These are phyloP conservation scores for Lipophrys pholis DNA, from an alignment of 2,113 vertebrate species.

Conservation along the genomic window DNA sequence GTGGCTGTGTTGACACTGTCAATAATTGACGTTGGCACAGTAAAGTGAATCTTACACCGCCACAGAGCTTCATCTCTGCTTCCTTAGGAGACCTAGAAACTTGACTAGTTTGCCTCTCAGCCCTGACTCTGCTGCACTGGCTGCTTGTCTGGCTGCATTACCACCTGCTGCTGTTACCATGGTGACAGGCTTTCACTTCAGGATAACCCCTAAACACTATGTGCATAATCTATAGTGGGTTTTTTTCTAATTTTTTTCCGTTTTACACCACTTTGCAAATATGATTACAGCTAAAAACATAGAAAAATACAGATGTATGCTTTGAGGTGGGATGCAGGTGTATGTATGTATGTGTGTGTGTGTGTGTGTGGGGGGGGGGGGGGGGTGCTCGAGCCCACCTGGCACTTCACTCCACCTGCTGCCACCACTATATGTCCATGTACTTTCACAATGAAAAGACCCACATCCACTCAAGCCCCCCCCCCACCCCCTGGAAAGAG, in stretches of 20 bases:
- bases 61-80: slow-evolving; percentile 34
- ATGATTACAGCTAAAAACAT: slow-evolving; percentile 25
- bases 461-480: background rate
- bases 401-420: background rate
- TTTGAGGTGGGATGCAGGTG: background rate
- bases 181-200: slow-evolving; percentile 54
- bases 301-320: background rate
- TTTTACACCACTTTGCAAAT: slow-evolving; percentile 48
- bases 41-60: slow-evolving; percentile 36
- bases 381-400: background rate
- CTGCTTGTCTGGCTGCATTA: slow-evolving; percentile 50
- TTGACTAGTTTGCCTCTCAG: slow-evolving; percentile 33
- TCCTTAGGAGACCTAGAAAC: slow-evolving; percentile 23
- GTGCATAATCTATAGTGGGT: slow-evolving; percentile 29
- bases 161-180: slow-evolving; percentile 75
- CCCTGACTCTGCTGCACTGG: slow-evolving; percentile 26
- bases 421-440: background rate
- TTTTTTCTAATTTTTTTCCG: slow-evolving; percentile 5
- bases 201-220: slow-evolving; percentile 47
- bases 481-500: background rate
- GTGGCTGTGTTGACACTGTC: slow-evolving; percentile 75
- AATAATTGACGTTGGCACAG: slow-evolving; percentile 59
- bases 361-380: too few relatives aligned
- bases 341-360: too few relatives aligned
- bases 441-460: slow-evolving; percentile 17